Evolutionary conservation across 2,888 invertebrate genomes (phyloP).

Genomic region (Morinoia aosen): DNA sequence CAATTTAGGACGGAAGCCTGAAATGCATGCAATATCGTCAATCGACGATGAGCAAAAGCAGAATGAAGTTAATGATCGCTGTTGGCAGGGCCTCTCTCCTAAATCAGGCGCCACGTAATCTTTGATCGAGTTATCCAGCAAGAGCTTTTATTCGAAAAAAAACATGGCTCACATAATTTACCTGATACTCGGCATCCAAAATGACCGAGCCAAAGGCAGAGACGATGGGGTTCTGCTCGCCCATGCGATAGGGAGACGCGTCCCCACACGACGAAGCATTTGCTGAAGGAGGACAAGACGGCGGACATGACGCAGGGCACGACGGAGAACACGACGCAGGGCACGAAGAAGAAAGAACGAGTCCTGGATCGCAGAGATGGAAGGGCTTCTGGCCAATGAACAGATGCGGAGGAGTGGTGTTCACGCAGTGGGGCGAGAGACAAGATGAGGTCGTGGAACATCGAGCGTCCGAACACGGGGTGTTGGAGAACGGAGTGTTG

Average conservation of each 20-base stretch:
- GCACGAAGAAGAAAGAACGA: constrained; percentile 2
- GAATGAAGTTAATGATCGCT: not conserved
- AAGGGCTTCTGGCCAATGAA: not conserved
- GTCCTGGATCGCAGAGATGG: not conserved
- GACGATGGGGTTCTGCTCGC: not conserved
- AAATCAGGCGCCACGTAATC: not conserved
- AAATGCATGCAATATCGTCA: not conserved
- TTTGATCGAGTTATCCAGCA: not conserved
- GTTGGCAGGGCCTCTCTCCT: not conserved
- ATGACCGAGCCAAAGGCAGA: constrained; percentile 1
- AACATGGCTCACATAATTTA: not conserved
- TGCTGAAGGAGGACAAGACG: constrained; percentile 40
- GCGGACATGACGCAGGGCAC: constrained; percentile 47
- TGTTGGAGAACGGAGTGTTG: constrained; percentile 35
- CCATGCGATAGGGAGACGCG: not conserved
- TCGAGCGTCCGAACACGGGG: constrained; percentile 38
- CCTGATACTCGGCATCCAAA: constrained; percentile 10
- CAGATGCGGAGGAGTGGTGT: not conserved
- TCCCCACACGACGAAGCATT: constrained; percentile 48
- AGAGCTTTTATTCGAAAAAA: not conserved
- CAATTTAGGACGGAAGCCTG: not conserved
- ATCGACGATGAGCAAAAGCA: not conserved
- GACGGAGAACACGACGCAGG: constrained; percentile 35
- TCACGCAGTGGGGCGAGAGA: constrained; percentile 24
- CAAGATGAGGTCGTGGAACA: constrained; percentile 45